These are phyloP conservation scores for Dreissena polymorpha DNA, from an alignment of 1,140 invertebrate species.

Conservation along the genomic window DNA sequence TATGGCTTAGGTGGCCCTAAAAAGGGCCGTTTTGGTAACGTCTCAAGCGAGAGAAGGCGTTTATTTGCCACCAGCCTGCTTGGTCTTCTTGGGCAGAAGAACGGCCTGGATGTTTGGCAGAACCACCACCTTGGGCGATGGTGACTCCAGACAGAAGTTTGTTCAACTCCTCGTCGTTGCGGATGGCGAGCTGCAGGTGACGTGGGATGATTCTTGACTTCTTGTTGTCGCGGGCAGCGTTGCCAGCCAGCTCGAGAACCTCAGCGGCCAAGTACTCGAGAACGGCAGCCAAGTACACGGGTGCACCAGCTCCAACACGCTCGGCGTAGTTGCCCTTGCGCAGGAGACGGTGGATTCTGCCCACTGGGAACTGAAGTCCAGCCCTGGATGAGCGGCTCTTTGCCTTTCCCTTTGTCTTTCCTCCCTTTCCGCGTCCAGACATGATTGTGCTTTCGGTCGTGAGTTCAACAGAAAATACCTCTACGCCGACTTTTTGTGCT, in stretches of 20 bases:
- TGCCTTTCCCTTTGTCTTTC: too few species aligned
- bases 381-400: too few species aligned
- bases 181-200: conserved; percentile 71
- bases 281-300: conserved; percentile 74
- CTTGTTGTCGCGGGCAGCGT: conserved; percentile 80
- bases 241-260: conserved; percentile 60
- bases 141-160: conserved; percentile 76
- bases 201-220: conserved; percentile 69
- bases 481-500: too few species aligned
- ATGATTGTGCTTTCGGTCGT: too few species aligned
- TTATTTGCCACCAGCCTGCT: conserved; percentile 18
- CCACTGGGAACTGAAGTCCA: too few species aligned
- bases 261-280: conserved; percentile 80
- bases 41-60: too few species aligned
- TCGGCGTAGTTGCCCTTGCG: conserved; percentile 67
- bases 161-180: conserved; percentile 78
- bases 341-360: too few species aligned
- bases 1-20: too few species aligned
- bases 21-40: too few species aligned
- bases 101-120: conserved; percentile 78
- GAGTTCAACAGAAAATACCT: too few species aligned
- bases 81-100: conserved; percentile 76
- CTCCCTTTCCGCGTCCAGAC: too few species aligned
- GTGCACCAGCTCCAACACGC: conserved; percentile 68
- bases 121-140: conserved; percentile 78